These are phyloP conservation scores for Kuschelorhynchus macadamiae DNA, from an alignment of 2,888 invertebrate genomes.

Conservation along the genomic window DNA sequence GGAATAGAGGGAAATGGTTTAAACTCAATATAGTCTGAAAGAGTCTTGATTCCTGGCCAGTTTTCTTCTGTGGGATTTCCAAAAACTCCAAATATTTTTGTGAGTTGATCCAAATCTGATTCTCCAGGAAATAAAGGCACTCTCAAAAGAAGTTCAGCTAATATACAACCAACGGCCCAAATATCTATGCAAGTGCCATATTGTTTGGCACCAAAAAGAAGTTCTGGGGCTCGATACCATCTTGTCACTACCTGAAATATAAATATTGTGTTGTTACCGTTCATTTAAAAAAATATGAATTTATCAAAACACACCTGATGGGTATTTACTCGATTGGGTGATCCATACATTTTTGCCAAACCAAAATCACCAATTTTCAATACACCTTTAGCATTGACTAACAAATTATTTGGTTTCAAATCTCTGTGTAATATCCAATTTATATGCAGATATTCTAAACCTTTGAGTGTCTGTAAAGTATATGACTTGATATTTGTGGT, in stretches of 20 bases:
- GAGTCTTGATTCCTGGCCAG: conserved; percentile 87
- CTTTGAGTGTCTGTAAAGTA: conserved; percentile 93
- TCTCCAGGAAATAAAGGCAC: conserved; percentile 97
- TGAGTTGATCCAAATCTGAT: conserved; percentile 96
- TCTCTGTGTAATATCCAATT: conserved; percentile 92
- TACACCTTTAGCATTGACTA: conserved; percentile 92
- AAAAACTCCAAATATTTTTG: conserved; percentile 93
- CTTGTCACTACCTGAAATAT: conserved; percentile 80
- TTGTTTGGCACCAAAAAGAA: conserved; percentile 94
- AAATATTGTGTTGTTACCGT: neutral
- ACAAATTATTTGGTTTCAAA: conserved; percentile 98
- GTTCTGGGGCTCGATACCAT: conserved; percentile 94
- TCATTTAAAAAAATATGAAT: too few species aligned
- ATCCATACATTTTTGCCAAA: conserved; percentile 96
- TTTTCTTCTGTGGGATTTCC: conserved; percentile 93
- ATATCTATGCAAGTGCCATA: conserved; percentile 98
- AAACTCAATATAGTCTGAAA: conserved; percentile 95
- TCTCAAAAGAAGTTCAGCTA: conserved; percentile 93
- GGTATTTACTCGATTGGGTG: conserved; percentile 95
- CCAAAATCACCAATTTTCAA: conserved; percentile 99
- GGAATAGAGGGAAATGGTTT: conserved; percentile 89
- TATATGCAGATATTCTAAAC: conserved; percentile 65
- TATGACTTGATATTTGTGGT: conserved; percentile 96
- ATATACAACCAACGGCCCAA: conserved; percentile 99
- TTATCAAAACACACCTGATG: conserved; percentile 81